A percentile compares a stretch with the other conserved stretches of the same genome.
Evolutionary conservation across 2,797 vertebrate genomes (phyloP).

Genomic region (Pampus argenteus): DNA sequence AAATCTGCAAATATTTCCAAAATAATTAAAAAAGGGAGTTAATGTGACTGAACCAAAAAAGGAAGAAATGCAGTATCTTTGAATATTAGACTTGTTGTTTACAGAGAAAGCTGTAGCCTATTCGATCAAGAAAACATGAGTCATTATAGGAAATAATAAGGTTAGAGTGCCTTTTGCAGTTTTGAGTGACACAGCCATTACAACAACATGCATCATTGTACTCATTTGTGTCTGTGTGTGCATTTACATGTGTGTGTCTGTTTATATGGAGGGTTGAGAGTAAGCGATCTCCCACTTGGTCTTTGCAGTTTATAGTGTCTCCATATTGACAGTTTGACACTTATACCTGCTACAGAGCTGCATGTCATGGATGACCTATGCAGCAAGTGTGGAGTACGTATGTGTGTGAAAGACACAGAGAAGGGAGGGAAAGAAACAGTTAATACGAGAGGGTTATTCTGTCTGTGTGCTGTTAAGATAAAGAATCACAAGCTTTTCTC

Average conservation of each 20-base stretch:
- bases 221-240: not conserved
- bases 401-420: constrained; percentile 1
- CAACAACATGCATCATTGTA: not conserved
- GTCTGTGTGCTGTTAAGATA: not conserved
- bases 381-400: constrained; percentile 19
- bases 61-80: not conserved
- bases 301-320: constrained; percentile 49
- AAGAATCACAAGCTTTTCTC: not conserved
- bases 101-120: not conserved
- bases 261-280: not conserved
- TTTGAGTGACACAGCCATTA: constrained; percentile 1
- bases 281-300: constrained; percentile 26
- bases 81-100: constrained; percentile 7
- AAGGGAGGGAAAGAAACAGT: not conserved
- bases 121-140: not conserved
- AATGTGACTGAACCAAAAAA: not conserved
- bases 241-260: not conserved
- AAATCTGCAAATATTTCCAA: not conserved
- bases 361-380: constrained; percentile 5
- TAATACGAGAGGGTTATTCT: not conserved
- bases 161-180: not conserved
- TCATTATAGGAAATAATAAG: constrained; percentile 1
- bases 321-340: constrained; percentile 59
- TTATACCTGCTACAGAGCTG: constrained; percentile 35
- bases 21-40: not conserved